These are phyloP conservation scores for Celastrina argiolus DNA, from an alignment of 2,888 invertebrate species.

Conservation along the genomic window DNA sequence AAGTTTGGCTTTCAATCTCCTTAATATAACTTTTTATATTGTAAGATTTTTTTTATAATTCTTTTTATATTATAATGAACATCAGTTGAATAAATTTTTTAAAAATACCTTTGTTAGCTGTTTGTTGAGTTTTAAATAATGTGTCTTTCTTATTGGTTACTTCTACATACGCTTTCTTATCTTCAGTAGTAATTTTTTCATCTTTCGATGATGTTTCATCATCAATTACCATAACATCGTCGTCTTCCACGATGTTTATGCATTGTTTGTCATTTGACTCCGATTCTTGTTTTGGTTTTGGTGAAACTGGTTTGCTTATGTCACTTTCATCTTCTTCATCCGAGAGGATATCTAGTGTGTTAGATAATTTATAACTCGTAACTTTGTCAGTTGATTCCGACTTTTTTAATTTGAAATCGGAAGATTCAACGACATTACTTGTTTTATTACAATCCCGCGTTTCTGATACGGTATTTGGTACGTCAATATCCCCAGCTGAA, in stretches of 20 bases:
- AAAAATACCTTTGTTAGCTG: conserved; percentile 22
- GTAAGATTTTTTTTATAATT: no score
- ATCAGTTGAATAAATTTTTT: background rate
- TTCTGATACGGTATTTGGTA: background rate
- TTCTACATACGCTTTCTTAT: conserved; percentile 27
- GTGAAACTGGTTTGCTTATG: conserved; percentile 4
- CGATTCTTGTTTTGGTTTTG: conserved; percentile 30
- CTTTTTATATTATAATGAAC: no score
- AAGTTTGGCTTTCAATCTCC: no score
- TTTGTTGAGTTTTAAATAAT: conserved; percentile 30
- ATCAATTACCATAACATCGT: conserved; percentile 68
- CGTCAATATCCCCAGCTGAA: background rate
- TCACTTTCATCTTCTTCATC: conserved; percentile 58
- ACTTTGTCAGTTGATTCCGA: conserved; percentile 31
- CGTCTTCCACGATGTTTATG: conserved; percentile 62
- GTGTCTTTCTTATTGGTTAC: conserved; percentile 32
- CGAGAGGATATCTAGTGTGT: conserved; percentile 61
- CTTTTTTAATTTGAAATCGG: background rate
- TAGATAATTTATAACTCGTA: conserved; percentile 51
- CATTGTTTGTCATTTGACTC: conserved; percentile 45
- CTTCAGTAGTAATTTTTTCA: conserved; percentile 23
- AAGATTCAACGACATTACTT: background rate
- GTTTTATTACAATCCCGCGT: background rate
- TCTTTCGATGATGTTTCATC: conserved; percentile 45
- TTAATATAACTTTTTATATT: no score